Evolutionary conservation across 2,888 invertebrate species (phyloP), one percentile per base, ranked within the genome.

Genomic region (Apoda limacodes): DNA sequence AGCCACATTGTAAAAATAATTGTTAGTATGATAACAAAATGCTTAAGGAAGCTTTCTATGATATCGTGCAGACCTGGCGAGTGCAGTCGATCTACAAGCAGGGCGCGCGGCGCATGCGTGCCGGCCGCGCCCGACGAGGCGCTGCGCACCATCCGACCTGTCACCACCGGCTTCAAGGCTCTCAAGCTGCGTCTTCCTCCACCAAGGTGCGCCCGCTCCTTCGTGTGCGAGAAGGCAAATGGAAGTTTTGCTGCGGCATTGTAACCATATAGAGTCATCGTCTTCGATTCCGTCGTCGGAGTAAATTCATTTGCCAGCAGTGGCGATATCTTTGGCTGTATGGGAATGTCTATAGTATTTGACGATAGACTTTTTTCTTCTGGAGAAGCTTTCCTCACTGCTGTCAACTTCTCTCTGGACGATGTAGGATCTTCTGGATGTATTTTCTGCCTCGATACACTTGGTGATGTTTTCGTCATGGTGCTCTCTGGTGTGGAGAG

Each of bases 71-170:
- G 68, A 72, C 70, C 70, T 70, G 67, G 56, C 50, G 58, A 51
- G 69, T 60, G 67, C 60, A 60, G 53, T 54, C 61, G 62, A 49
- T 56, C 62, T 67, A 65, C 55, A 59, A 60, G 64, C 62, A 48
- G 60, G 44, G 63, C 56, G 58, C 55, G 54, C 50, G 60, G 63
- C 59, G 64, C 64, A 68, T 65, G 75, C 70, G 69, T 35, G 50
- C 53, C 54, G 50, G 68, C 67, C 57, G 76, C 76, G 52, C 74
- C 72, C 60, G 72, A 75, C 37, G 80, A 78, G 55, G 70, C 78
- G 66, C 78, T 76, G 60, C 80, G 76, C 64, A 78, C 76, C 72
- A 80, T 75, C 72, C 81, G 76, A 75, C 72, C 71, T 68, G 67
- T 34, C 36, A 41, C 46, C 49, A 44, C 47, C 40, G 64, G 57